Conservation (phyloP, 2,113 vertebrate genomes). For the Percopsis transmontana region DNA sequence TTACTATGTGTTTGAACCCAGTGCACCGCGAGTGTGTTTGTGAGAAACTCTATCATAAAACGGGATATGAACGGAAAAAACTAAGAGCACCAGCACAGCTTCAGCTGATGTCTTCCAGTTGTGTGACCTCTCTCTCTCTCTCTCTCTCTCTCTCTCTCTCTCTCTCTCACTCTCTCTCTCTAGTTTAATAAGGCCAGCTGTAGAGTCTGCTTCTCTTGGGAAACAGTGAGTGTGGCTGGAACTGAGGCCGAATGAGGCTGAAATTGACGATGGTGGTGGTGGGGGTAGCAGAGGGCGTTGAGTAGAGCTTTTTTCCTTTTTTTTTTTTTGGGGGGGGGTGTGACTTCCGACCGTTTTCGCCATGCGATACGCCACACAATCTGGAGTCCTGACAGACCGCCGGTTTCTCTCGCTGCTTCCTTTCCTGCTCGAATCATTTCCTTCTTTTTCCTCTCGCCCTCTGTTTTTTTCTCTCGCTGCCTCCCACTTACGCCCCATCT, state of each 20-base stretch:
- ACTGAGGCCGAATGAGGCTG: slow-evolving; percentile 64
- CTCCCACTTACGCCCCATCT: slow-evolving; percentile 40
- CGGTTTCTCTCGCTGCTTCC: slow-evolving; percentile 36
- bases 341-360: slow-evolving; percentile 72
- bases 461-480: slow-evolving; percentile 55
- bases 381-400: slow-evolving; percentile 61
- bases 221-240: slow-evolving; percentile 74
- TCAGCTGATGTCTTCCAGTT: slow-evolving; percentile 79
- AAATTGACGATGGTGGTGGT: slow-evolving; percentile 45
- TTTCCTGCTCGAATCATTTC: background rate
- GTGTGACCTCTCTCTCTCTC: slow-evolving; percentile 73
- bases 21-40: slow-evolving; percentile 72
- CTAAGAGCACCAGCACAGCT: slow-evolving; percentile 63
- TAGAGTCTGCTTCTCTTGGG: slow-evolving; percentile 72
- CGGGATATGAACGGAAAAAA: slow-evolving; percentile 76
- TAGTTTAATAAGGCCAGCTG: slow-evolving; percentile 76
- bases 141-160: slow-evolving; percentile 12
- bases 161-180: background rate
- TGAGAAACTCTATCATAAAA: slow-evolving; percentile 78
- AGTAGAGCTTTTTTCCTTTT: slow-evolving; percentile 9
- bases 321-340: slow-evolving; percentile 22
- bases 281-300: slow-evolving; percentile 44
- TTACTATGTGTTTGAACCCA: slow-evolving; percentile 74
- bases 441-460: slow-evolving; percentile 44
- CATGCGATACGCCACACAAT: slow-evolving; percentile 61